These are phyloP conservation scores for Grallaria varia DNA, from an alignment of 2,113 vertebrate genomes.

Conservation along the genomic window DNA sequence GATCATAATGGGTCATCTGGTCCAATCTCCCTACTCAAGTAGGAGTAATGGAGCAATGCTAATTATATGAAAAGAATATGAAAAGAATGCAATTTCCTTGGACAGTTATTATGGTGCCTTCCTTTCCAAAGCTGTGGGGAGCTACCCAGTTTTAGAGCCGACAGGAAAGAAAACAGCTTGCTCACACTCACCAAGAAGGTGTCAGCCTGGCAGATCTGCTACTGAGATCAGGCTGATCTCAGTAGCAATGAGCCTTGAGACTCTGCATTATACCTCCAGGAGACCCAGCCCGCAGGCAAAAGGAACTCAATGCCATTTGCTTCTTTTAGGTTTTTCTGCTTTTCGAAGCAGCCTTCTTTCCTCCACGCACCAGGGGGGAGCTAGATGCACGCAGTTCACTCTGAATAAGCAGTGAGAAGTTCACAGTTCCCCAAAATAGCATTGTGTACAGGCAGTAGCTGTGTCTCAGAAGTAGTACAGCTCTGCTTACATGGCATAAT, in stretches of 20 bases:
- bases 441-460: background rate
- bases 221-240: background rate
- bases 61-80: background rate
- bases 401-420: background rate
- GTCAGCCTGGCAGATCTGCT: background rate
- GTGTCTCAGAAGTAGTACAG: background rate
- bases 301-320: background rate
- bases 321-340: background rate
- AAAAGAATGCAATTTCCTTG: background rate
- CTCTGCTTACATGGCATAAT: slow-evolving; percentile 3
- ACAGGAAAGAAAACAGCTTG: background rate
- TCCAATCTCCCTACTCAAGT: background rate
- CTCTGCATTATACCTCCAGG: background rate
- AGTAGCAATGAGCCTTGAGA: background rate
- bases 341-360: background rate
- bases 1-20: no score
- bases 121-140: background rate
- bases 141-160: background rate
- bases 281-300: background rate
- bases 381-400: background rate
- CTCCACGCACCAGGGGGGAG: background rate
- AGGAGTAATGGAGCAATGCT: background rate
- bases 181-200: background rate
- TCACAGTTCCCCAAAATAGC: slow-evolving; percentile 37
- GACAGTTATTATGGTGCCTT: background rate